These are phyloP conservation scores for Musca vetustissima DNA, from an alignment of 1,140 invertebrate genomes.

Conservation along the genomic window DNA sequence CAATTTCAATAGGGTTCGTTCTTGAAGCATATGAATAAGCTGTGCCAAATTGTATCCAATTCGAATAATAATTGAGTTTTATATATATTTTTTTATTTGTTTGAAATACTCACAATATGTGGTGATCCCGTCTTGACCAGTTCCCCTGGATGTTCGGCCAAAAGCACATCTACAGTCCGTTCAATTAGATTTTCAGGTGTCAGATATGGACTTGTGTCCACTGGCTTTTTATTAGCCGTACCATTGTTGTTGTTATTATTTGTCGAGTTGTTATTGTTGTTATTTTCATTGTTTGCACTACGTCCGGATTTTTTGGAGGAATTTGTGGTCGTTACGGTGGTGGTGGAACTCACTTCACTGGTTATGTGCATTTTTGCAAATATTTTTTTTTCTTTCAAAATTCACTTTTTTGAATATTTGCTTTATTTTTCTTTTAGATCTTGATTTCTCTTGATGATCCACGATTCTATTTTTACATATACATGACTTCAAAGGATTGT, in stretches of 20 bases:
- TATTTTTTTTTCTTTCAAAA: constrained; percentile 2
- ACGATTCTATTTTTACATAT: background rate
- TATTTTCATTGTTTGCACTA: constrained; percentile 28
- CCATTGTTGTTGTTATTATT: constrained; percentile 38
- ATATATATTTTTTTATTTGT: too few relatives aligned
- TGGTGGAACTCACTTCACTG: constrained; percentile 70
- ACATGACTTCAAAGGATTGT: constrained; percentile 17
- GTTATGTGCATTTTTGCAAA: constrained; percentile 64
- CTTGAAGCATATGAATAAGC: too few relatives aligned
- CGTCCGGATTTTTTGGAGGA: constrained; percentile 32
- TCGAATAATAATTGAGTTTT: too few relatives aligned
- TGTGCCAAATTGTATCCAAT: too few relatives aligned
- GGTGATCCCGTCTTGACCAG: constrained; percentile 90
- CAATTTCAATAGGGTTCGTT: too few relatives aligned
- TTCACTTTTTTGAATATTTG: background rate
- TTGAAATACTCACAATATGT: constrained; percentile 71
- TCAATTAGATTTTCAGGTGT: constrained; percentile 84
- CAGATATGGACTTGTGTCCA: constrained; percentile 61
- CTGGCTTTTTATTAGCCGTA: constrained; percentile 35
- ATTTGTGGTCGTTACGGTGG: constrained; percentile 56
- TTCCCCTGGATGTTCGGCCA: constrained; percentile 90
- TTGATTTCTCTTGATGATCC: background rate
- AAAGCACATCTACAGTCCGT: constrained; percentile 74
- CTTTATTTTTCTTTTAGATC: background rate
- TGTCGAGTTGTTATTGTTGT: constrained; percentile 36